Evolutionary conservation across 2,888 invertebrate genomes (phyloP).

Genomic region (Drosophila rellima): DNA sequence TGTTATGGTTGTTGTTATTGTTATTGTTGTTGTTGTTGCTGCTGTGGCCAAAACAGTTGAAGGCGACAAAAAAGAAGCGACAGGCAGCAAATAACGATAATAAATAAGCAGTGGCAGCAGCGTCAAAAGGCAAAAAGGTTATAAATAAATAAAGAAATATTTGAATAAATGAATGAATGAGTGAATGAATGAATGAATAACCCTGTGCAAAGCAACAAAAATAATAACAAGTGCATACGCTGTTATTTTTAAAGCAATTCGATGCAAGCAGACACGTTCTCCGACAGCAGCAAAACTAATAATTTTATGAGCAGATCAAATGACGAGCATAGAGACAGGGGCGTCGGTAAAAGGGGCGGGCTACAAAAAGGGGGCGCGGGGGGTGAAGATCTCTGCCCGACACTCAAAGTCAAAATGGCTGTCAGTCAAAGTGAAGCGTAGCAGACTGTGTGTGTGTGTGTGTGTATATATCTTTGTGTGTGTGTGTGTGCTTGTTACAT

Average conservation of each 20-base stretch:
- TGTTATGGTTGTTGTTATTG: neutral
- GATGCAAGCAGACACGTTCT: conserved; percentile 56
- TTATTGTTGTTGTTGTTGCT: conserved; percentile 8
- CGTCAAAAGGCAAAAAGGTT: conserved; percentile 44
- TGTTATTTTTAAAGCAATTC: conserved; percentile 67
- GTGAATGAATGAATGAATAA: conserved; percentile 22
- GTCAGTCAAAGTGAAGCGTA: conserved; percentile 74
- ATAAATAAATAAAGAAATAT: conserved; percentile 68
- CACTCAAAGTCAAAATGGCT: conserved; percentile 69
- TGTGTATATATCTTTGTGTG: neutral
- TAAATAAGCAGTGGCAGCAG: conserved; percentile 43
- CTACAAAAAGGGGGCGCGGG: neutral
- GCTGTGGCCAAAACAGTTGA: conserved; percentile 30
- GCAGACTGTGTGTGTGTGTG: conserved; percentile 42
- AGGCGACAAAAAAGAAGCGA: conserved; percentile 31
- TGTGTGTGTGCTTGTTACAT: conserved; percentile 43
- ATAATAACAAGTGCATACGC: conserved; percentile 45
- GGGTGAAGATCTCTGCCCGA: conserved; percentile 12
- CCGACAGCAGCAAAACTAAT: conserved; percentile 55
- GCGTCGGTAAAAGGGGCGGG: neutral
- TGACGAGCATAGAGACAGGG: conserved; percentile 44
- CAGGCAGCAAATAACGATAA: conserved; percentile 49
- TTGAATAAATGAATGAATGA: conserved; percentile 27
- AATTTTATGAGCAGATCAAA: conserved; percentile 76
- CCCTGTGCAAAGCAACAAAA: conserved; percentile 8